Evolutionary conservation across 2,888 invertebrate genomes (phyloP), one percentile per base, ranked within the genome.

Genomic region (Drosophila phalerata): DNA sequence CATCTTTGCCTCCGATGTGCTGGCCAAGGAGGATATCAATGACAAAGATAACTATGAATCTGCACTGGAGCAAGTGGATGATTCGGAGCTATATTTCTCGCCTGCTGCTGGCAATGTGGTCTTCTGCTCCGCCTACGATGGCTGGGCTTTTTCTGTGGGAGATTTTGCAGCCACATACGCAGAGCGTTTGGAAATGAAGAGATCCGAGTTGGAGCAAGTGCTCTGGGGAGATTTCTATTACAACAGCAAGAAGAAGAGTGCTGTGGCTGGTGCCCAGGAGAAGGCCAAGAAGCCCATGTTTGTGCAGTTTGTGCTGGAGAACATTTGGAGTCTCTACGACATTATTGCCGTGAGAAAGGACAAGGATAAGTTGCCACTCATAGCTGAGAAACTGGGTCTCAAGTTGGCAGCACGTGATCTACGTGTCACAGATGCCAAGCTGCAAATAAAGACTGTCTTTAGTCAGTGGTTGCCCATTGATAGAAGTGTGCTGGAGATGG

Each of bases 221-320:
- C 93, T 99, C 0, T 99, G 99, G 99, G 98, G 99, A 53, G 98
- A 99, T 93, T 98, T 94, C 92, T 99, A 96, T 91, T 94, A 98
- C 47, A 97, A 97, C 90, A 91, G 94, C 2, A 98, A 98, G 93
- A 95, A 95, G 3, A 98, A 97, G 93, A 94, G 95, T 61, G 96
- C 98, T 51, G 94, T 96, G 93, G 95, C 95, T 90, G 98, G 98
- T 3, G 99, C 99, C 5, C 96, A 97, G 92, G 97, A 96, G 78
- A 97, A 97, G 91, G 97, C 97, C 0, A 98, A 98, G 91, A 97
- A 97, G 85, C 98, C 98, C 0, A 93, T 99, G 77, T 99, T 99
- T 93, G 97, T 97, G 1, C 97, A 98, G 91, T 94, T 99, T 49
- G 95, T 98, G 60, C 93, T 99, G 69, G 98, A 98, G 86, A 98